Conservation (phyloP, 2,113 vertebrate species). For the Chaetodon auriga region DNA sequence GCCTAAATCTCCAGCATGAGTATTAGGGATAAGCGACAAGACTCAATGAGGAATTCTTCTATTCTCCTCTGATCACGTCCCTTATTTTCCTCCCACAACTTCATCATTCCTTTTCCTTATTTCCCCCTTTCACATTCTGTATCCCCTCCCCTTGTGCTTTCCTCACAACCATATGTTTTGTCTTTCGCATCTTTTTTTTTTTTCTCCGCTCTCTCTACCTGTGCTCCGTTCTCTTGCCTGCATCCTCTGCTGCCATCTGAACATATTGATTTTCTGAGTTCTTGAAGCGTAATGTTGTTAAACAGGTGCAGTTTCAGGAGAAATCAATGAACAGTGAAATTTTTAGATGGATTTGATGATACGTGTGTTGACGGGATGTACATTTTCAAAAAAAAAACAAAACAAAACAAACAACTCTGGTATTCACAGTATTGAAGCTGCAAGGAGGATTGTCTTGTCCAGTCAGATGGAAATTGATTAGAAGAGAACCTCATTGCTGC, state of each 20-base stretch:
- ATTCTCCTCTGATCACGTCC: conserved; percentile 29
- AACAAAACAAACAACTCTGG: too few relatives aligned
- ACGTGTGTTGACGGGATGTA: too few relatives aligned
- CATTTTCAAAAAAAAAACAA: too few relatives aligned
- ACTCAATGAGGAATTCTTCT: conserved; percentile 30
- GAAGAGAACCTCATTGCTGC: too few relatives aligned
- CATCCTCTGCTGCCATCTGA: background rate
- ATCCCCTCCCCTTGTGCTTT: conserved; percentile 10
- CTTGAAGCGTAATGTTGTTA: background rate
- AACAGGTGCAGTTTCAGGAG: background rate
- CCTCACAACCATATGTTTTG: conserved; percentile 14
- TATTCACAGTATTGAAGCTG: too few relatives aligned
- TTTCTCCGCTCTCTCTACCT: background rate
- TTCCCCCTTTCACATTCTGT: background rate
- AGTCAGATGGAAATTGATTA: too few relatives aligned
- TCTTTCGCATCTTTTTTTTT: background rate
- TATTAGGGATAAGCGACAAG: conserved; percentile 11
- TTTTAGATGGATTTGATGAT: too few relatives aligned
- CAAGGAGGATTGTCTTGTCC: too few relatives aligned
- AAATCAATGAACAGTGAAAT: background rate
- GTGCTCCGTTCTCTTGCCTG: background rate
- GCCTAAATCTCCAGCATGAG: background rate
- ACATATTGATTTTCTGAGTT: background rate
- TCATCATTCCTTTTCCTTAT: conserved; percentile 38
- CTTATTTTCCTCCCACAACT: conserved; percentile 30